These are phyloP conservation scores for Atta cephalotes DNA, from an alignment of 1,140 invertebrate species.

Conservation along the genomic window DNA sequence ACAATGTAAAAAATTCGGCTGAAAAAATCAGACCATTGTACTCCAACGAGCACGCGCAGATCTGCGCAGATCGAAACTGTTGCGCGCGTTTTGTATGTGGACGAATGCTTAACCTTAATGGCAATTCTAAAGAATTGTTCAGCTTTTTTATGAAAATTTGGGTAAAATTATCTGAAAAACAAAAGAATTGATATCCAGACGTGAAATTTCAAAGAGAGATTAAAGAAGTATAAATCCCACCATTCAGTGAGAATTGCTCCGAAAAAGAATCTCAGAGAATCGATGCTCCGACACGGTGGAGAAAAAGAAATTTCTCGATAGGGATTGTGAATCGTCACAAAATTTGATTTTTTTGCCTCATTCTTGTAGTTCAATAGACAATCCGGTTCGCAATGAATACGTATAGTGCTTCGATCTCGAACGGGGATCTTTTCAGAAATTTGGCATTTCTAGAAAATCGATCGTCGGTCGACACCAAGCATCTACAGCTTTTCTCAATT, in stretches of 20 bases:
- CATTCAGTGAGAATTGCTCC: too few species aligned
- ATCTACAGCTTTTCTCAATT: conserved; percentile 79
- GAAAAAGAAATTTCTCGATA: neutral
- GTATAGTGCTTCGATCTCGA: conserved; percentile 72
- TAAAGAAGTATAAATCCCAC: too few species aligned
- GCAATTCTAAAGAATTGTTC: neutral
- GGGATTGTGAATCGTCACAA: neutral
- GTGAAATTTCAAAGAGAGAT: too few species aligned
- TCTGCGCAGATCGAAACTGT: neutral
- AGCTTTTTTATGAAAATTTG: neutral
- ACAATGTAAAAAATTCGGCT: too few species aligned
- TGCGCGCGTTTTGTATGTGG: neutral
- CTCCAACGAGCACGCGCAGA: conserved; percentile 1
- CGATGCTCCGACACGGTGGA: neutral
- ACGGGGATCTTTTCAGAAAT: conserved; percentile 80
- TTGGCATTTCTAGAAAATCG: conserved; percentile 67
- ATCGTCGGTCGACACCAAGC: conserved; percentile 70
- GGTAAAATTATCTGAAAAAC: neutral
- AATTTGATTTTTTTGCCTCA: neutral
- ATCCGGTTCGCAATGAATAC: conserved; percentile 25
- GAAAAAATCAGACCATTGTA: too few species aligned
- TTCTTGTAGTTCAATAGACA: neutral
- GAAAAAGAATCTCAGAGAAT: neutral
- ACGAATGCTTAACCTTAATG: neutral
- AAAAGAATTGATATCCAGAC: neutral